A percentile compares a stretch with the other conserved stretches of the same genome.
Conservation (phyloP, 2,888 invertebrate genomes). For the Ornithoptera priamus region DNA sequence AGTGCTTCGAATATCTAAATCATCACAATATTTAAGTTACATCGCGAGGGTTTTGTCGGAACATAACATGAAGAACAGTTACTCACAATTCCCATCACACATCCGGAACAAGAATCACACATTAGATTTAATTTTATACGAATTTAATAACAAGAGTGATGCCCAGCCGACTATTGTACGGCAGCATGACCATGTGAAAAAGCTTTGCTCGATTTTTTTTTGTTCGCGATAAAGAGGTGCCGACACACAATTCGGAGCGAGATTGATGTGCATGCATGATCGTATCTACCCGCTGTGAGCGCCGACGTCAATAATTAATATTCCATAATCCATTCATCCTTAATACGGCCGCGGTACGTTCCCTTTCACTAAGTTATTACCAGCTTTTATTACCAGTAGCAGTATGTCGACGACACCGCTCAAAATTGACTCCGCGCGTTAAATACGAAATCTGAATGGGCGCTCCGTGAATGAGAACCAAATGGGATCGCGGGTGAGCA, state of each 20-base stretch:
- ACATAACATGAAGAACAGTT: constrained; percentile 60
- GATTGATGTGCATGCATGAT: constrained; percentile 72
- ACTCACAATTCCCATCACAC: constrained; percentile 69
- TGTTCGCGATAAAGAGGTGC: constrained; percentile 74
- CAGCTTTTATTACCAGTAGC: constrained; percentile 57
- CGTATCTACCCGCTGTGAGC: constrained; percentile 69
- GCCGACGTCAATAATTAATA: constrained; percentile 66
- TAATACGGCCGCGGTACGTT: constrained; percentile 50
- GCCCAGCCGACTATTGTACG: constrained; percentile 65
- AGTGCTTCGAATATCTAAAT: not conserved
- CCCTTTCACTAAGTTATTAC: constrained; percentile 47
- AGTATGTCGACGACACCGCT: constrained; percentile 64
- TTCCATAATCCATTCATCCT: constrained; percentile 71
- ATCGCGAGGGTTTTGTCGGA: constrained; percentile 32
- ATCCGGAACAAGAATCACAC: constrained; percentile 77
- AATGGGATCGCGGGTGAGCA: constrained; percentile 68
- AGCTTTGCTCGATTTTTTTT: constrained; percentile 66
- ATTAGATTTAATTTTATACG: constrained; percentile 79
- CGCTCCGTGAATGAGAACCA: constrained; percentile 62
- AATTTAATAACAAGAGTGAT: constrained; percentile 78
- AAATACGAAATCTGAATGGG: constrained; percentile 76
- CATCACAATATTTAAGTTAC: constrained; percentile 3
- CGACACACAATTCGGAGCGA: constrained; percentile 68
- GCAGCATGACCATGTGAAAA: constrained; percentile 69
- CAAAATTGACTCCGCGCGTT: constrained; percentile 72